Percentiles rank a stretch among this genome's conserved stretches.
phyloP scores from a whole-genome alignment of 1,140 invertebrate genomes.

The Coelopa frigida region DNA sequence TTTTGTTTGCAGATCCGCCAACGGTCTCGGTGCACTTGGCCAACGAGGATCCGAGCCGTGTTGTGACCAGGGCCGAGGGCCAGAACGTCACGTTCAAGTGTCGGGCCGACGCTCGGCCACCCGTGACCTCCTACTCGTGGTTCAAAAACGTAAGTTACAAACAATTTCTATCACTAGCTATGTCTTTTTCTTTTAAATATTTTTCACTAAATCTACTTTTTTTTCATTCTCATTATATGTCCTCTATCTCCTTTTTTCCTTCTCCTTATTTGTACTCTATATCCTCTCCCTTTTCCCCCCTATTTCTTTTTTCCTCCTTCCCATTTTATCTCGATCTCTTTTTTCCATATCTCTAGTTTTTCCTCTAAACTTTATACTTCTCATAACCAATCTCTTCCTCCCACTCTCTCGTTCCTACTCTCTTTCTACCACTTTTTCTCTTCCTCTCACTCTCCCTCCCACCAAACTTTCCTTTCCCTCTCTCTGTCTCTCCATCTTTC shows the following conservation, averaged over 20 bases:
- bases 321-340: no score
- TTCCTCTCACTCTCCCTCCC: neutral
- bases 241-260: neutral
- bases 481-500: neutral
- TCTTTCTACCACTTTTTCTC: neutral
- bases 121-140: conserved; percentile 42
- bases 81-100: conserved; percentile 45
- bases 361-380: no score
- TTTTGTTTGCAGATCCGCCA: conserved; percentile 37
- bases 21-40: conserved; percentile 44
- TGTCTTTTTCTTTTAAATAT: no score
- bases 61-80: conserved; percentile 41
- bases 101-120: conserved; percentile 41
- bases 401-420: neutral
- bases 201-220: no score
- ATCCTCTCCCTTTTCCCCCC: neutral
- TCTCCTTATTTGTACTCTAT: neutral
- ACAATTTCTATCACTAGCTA: neutral
- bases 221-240: no score
- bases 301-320: no score
- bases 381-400: no score
- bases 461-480: neutral
- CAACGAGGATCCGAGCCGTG: conserved; percentile 43
- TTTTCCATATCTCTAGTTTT: no score
- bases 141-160: conserved; percentile 43